Conservation (phyloP, 2,113 vertebrate genomes). For the Actinemys pallida region DNA sequence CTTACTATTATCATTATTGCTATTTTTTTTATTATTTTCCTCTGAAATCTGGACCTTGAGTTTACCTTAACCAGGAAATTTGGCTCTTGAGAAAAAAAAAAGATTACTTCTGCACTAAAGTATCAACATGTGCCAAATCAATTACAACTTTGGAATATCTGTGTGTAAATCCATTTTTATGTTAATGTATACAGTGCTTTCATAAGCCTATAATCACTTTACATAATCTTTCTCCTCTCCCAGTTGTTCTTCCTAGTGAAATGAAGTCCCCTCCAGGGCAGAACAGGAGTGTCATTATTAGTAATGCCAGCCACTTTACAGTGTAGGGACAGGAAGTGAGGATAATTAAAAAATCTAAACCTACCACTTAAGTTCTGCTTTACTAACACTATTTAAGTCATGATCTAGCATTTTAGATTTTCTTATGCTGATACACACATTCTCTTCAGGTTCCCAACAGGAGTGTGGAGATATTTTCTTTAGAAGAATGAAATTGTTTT, state of each 20-base stretch:
- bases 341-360: background rate
- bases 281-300: background rate
- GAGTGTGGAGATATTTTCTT: background rate
- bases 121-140: background rate
- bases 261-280: background rate
- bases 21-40: too few relatives aligned
- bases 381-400: background rate
- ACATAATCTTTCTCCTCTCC: background rate
- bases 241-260: background rate
- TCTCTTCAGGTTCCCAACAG: background rate
- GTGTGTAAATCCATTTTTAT: background rate
- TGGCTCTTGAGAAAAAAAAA: too few relatives aligned
- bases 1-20: too few relatives aligned
- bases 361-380: background rate
- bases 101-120: background rate
- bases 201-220: background rate
- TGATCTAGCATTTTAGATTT: background rate
- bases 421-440: background rate
- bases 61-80: too few relatives aligned
- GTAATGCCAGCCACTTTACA: accelerated
- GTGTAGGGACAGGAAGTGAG: background rate
- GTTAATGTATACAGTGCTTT: background rate
- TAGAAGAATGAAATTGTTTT: background rate
- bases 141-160: background rate
- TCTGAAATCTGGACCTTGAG: too few relatives aligned